These are phyloP conservation scores for Sericinus montela DNA, from an alignment of 2,888 invertebrate genomes.

Conservation along the genomic window DNA sequence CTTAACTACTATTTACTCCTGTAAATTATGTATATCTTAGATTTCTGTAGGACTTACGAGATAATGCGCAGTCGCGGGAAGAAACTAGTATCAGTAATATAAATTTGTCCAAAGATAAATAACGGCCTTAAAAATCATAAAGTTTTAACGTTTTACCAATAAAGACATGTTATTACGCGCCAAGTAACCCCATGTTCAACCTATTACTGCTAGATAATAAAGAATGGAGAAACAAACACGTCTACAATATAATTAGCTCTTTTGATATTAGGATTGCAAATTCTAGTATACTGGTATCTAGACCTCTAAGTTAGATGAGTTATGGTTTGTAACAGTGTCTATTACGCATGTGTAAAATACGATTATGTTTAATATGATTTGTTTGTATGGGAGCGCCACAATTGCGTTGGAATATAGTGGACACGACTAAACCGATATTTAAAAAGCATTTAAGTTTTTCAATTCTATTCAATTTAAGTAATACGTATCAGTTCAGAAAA, in stretches of 20 bases:
- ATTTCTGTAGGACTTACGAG: no score
- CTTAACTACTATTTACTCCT: no score
- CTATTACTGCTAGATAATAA: slow-evolving; percentile 1
- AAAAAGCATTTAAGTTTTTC: no score
- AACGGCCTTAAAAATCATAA: no score
- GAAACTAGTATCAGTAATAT: no score
- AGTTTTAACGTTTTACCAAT: no score
- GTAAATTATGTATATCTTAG: no score
- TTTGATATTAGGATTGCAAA: slow-evolving; percentile 17
- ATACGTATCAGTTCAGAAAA: no score
- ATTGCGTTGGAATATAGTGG: slow-evolving; percentile 13
- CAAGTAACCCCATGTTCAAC: background rate
- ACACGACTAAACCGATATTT: background rate
- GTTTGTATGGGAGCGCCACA: slow-evolving; percentile 17
- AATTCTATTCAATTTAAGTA: no score
- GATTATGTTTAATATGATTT: slow-evolving; percentile 18
- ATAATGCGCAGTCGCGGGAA: no score
- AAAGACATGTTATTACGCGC: background rate
- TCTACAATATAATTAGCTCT: slow-evolving; percentile 13
- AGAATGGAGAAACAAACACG: background rate
- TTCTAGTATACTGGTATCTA: slow-evolving; percentile 5
- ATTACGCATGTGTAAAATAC: slow-evolving; percentile 21
- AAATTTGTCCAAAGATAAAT: no score
- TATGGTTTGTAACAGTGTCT: slow-evolving; percentile 15
- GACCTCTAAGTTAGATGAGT: slow-evolving; percentile 13